A percentile compares a stretch with the other conserved stretches of the same genome.
phyloP scores from a whole-genome alignment of 1,140 invertebrate genomes.

The Microplitis demolitor region DNA sequence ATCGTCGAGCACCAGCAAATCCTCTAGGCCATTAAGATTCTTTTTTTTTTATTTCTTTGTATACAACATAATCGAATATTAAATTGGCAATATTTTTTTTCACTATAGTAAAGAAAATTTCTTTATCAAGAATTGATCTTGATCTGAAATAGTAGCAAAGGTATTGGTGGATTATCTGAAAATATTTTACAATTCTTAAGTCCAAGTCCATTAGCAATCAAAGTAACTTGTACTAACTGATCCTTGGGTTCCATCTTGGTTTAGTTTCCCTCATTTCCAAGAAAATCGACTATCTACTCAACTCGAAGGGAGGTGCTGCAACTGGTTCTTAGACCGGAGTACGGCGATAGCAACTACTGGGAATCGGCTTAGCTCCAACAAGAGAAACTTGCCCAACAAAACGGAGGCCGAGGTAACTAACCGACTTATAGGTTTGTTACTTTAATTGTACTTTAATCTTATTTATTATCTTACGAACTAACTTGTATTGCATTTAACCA shows the following conservation, averaged over 20 bases:
- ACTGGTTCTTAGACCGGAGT: background rate
- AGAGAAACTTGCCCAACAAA: slow-evolving; percentile 28
- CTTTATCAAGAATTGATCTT: too few relatives aligned
- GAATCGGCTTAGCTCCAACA: slow-evolving; percentile 31
- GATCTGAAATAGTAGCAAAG: background rate
- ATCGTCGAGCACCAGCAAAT: slow-evolving; percentile 12
- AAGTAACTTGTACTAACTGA: slow-evolving; percentile 15
- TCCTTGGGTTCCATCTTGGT: slow-evolving; percentile 8
- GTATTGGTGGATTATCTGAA: background rate
- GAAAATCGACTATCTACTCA: background rate
- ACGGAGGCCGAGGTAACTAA: background rate
- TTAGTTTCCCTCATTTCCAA: slow-evolving; percentile 1
- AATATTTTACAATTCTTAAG: background rate
- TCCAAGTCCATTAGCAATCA: slow-evolving; percentile 12
- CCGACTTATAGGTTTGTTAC: slow-evolving; percentile 27
- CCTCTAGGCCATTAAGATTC: background rate
- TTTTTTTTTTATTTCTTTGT: background rate
- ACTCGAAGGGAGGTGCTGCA: too few relatives aligned
- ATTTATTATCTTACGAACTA: slow-evolving; percentile 29
- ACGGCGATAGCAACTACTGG: slow-evolving; percentile 9
- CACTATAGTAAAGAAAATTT: background rate
- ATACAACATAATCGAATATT: background rate
- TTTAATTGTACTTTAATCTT: slow-evolving; percentile 37
- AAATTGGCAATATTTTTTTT: background rate
- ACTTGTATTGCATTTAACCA: slow-evolving; percentile 27